phyloP scores from a whole-genome alignment of 2,888 invertebrate species.

The Hirtodrosophila trivittata region DNA sequence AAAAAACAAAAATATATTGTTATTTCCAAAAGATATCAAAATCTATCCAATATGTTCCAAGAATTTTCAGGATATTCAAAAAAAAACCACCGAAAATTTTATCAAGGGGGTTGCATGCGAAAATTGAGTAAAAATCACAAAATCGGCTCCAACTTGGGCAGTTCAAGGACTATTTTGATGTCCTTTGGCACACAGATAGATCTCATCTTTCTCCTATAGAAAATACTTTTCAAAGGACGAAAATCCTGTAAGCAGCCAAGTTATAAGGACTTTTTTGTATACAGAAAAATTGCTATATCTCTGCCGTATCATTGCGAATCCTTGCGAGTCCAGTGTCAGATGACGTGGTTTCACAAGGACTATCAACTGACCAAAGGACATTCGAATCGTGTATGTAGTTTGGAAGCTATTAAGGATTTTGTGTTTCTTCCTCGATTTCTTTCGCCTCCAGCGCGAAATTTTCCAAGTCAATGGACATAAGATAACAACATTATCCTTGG shows the following conservation, averaged over 20 bases:
- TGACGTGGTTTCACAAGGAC: not conserved
- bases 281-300: conserved; percentile 4
- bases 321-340: not conserved
- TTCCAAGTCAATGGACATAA: not conserved
- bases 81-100: not conserved
- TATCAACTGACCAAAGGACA: conserved; percentile 4
- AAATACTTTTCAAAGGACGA: conserved; percentile 10
- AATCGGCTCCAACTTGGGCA: not conserved
- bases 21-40: not conserved
- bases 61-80: not conserved
- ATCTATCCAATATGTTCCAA: not conserved
- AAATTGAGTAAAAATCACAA: not conserved
- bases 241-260: conserved; percentile 3
- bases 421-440: not conserved
- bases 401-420: conserved; percentile 1
- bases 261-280: conserved; percentile 5
- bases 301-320: conserved; percentile 5
- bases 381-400: conserved; percentile 2
- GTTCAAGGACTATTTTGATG: not conserved
- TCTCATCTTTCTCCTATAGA: not conserved
- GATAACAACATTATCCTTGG: not conserved
- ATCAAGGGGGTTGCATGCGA: not conserved
- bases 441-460: not conserved
- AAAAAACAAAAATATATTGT: too few relatives aligned
- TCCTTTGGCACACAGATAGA: not conserved